These are phyloP conservation scores for Urocolius indicus DNA, from an alignment of 2,113 vertebrate genomes.

Conservation along the genomic window DNA sequence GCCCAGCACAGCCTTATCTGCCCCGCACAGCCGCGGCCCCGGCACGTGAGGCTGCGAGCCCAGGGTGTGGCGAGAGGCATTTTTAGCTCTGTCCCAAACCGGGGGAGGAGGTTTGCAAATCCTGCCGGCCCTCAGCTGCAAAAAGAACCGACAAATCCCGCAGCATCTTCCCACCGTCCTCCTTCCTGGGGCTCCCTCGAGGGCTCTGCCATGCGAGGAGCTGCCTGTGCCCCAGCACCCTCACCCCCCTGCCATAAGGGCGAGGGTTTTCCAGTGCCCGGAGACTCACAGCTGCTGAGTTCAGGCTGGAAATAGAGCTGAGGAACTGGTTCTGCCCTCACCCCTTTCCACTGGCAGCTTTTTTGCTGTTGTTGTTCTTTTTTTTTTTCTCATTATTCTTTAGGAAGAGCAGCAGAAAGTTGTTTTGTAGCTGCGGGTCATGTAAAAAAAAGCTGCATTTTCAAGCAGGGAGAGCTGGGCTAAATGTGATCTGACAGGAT, in stretches of 20 bases:
- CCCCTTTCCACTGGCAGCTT: not conserved
- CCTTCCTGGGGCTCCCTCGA: not conserved
- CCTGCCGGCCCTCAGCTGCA: not conserved
- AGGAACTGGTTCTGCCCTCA: not conserved
- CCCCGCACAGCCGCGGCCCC: not conserved
- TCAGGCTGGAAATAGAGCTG: not conserved
- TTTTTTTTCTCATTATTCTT: not conserved
- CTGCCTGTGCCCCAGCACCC: not conserved
- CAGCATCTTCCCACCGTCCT: not conserved
- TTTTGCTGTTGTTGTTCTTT: not conserved
- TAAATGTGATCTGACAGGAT: slow-evolving; percentile 54
- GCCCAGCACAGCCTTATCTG: slow-evolving; percentile 27
- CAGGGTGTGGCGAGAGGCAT: not conserved
- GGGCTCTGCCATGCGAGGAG: accelerated
- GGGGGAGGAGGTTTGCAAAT: slow-evolving; percentile 39
- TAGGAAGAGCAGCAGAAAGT: slow-evolving; percentile 28
- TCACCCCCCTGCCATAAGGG: not conserved
- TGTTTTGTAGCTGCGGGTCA: slow-evolving; percentile 54
- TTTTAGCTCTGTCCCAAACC: not conserved
- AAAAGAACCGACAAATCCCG: not conserved
- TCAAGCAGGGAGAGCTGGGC: not conserved
- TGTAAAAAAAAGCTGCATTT: slow-evolving; percentile 41
- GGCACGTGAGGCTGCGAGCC: not conserved
- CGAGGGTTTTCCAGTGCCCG: not conserved
- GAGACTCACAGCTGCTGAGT: not conserved